Evolutionary conservation across 2,888 invertebrate genomes (phyloP).

Genomic region (Cataglyphis rosenhaueri): DNA sequence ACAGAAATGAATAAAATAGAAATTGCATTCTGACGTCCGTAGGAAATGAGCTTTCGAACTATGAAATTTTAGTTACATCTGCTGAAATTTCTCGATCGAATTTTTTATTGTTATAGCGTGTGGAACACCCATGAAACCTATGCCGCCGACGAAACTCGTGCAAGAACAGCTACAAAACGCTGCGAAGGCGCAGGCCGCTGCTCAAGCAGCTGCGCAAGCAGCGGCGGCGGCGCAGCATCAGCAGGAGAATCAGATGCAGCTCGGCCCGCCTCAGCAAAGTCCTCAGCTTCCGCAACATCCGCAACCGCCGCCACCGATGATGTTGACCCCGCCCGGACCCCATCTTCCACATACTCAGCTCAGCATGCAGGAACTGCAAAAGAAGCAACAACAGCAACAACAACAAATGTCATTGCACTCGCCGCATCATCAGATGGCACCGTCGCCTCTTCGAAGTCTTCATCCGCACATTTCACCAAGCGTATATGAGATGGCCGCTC

Average conservation of each 20-base stretch:
- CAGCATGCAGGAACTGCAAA: slow-evolving; percentile 88
- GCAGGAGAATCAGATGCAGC: slow-evolving; percentile 82
- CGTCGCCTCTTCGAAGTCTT: slow-evolving; percentile 90
- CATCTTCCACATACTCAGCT: slow-evolving; percentile 91
- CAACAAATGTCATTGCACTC: slow-evolving; percentile 87
- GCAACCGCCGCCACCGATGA: slow-evolving; percentile 87
- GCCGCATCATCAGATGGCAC: slow-evolving; percentile 88
- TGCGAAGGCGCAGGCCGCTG: slow-evolving; percentile 84
- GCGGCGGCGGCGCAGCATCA: slow-evolving; percentile 81
- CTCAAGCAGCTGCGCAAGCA: slow-evolving; percentile 82
- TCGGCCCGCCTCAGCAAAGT: slow-evolving; percentile 83
- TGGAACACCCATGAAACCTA: slow-evolving; percentile 88
- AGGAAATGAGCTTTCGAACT: slow-evolving; percentile 74
- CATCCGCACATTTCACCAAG: slow-evolving; percentile 97
- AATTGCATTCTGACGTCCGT: slow-evolving; percentile 55
- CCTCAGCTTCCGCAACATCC: slow-evolving; percentile 82
- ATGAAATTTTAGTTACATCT: slow-evolving; percentile 40
- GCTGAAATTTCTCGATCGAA: slow-evolving; percentile 1
- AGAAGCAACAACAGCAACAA: slow-evolving; percentile 87
- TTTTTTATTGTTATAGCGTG: slow-evolving; percentile 86
- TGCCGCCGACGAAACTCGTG: slow-evolving; percentile 93
- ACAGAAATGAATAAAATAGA: neutral
- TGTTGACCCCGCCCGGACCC: slow-evolving; percentile 91
- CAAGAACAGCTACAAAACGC: slow-evolving; percentile 84
- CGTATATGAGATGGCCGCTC: slow-evolving; percentile 98